Conservation (phyloP, 2,113 vertebrate species). For the Eptatretus burgeri region DNA sequence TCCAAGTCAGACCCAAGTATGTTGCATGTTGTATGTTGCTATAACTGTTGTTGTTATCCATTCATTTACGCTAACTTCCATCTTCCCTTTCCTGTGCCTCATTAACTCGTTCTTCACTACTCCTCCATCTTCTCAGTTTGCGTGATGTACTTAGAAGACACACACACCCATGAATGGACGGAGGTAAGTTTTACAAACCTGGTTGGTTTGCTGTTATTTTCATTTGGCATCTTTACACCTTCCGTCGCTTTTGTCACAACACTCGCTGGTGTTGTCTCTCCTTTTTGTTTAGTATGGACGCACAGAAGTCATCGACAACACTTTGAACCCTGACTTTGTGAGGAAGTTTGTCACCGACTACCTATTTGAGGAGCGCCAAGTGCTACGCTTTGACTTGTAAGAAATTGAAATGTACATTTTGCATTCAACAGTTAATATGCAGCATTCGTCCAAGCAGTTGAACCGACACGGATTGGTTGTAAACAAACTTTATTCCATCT, state of each 20-base stretch:
- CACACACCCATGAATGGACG: conserved; percentile 93
- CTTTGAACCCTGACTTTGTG: conserved; percentile 73
- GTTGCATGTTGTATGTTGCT: conserved; percentile 9
- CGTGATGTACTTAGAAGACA: conserved; percentile 72
- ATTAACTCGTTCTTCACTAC: neutral
- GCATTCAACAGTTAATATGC: too few species aligned
- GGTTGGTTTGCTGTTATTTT: neutral
- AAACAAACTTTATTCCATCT: too few species aligned
- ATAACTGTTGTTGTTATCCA: too few species aligned
- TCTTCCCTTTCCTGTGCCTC: too few species aligned
- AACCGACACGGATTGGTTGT: too few species aligned
- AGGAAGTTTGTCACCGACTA: conserved; percentile 83
- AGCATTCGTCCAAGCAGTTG: too few species aligned
- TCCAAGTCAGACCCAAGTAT: conserved; percentile 78
- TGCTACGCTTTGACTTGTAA: conserved; percentile 80
- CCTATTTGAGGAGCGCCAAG: conserved; percentile 93
- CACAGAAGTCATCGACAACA: conserved; percentile 83
- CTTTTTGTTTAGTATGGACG: conserved; percentile 39
- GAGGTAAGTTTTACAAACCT: conserved; percentile 35
- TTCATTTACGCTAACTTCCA: too few species aligned
- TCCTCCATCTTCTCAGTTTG: conserved; percentile 36
- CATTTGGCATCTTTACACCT: neutral
- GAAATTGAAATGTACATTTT: conserved; percentile 11
- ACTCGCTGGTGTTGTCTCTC: conserved; percentile 7
- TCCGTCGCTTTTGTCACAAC: too few species aligned